Evolutionary conservation across 2,888 invertebrate species (phyloP), one percentile per base, ranked within the genome.

Genomic region (Sicus ferrugineus): DNA sequence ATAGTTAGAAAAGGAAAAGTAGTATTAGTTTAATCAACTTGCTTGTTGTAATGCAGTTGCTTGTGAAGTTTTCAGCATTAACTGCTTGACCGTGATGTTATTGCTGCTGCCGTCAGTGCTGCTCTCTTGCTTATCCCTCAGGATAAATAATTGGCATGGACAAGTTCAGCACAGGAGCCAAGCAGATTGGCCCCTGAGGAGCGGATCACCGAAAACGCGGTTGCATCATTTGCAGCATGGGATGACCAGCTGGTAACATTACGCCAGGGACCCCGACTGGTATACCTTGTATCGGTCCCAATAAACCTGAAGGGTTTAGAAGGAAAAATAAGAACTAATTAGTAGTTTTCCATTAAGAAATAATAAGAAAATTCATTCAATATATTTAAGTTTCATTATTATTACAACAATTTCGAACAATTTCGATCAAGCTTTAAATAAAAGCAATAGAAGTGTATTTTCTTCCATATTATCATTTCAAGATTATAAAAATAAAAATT

Each of bases 191-290:
- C 78, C 81, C 79, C 76, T 82, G 86, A 83, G 89, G 89, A 86
- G 90, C 88, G 87, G 90, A 91, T 93, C 93, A 94, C 90, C 94
- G 93, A 89, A 90, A 94, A 86, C 94, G 91, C 77, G 93, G 94
- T 87, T 92, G 93, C 93, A 94, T 92, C 88, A 89, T 87, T 78
- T 87, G 87, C 80, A 88, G 80, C 87, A 89, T 87, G 28, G 83
- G 85, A 73, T 83, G 85, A 34, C 84, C 85, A 6, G 81, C 81
- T 34, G 83, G 85, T 83, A 88, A 81, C 87, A 89, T 86, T 68
- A 88, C 86, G 80, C 85, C 84, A 30, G 83, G 84, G 75, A 79
- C 77, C 67, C 81, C 83, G 0, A 85, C 75, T 21, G 78, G 82
- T 67, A 82, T 80, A 31, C 84, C 83, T 75, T 83, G 85, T 76